Evolutionary conservation across 2,888 invertebrate genomes (phyloP), one percentile per base, ranked within the genome.

Genomic region (Hyalella azteca): DNA sequence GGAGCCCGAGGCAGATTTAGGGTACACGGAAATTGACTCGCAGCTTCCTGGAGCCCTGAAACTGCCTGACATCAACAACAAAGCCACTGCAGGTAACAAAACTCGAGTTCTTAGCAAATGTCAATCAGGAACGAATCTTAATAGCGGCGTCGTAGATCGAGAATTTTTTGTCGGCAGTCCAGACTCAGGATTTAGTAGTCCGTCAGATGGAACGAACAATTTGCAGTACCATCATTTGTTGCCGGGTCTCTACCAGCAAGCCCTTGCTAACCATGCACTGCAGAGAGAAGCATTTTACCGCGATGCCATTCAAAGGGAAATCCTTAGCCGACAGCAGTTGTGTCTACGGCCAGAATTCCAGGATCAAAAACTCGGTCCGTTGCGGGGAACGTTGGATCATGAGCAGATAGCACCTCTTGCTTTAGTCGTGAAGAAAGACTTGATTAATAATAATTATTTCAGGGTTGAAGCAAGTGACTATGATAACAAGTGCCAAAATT

Each of bases 101-200:
- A 75, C 11, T 41, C 45, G 19, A 3, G 54, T n/a, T 54, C 22
- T 54, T 13, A 22, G 54, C 29, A 54, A 54, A 9, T 54, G 15
- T 22, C 22, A 11, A 29, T 3, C 22, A 29, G 54, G 22, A 22
- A 7, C 39, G 7, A 66, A 66, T 66, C 39, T 39, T 36, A 26
- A 26, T 19, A 78, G 41, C 45, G 66, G 60, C 9, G 39, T 7
- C 2, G 60, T 19, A 19, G 36, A 59, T 11, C 29, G 41, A 5
- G 59, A 81, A 5, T 49, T 81, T 60, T 29, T 79, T 59, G 83
- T 83, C 45, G 79, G 81, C 41, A 83, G 81, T 9, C 83, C 83
- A n/a, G 83, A 83, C 41, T 83, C 83, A n/a, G 83, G 83, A 15
- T 83, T 83, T 73, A 83, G 81, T 50, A 83, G 83, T 76, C 83